phyloP scores from a whole-genome alignment of 92 coral and sea anemone genomes.

The Anthopleura xanthogrammica region DNA sequence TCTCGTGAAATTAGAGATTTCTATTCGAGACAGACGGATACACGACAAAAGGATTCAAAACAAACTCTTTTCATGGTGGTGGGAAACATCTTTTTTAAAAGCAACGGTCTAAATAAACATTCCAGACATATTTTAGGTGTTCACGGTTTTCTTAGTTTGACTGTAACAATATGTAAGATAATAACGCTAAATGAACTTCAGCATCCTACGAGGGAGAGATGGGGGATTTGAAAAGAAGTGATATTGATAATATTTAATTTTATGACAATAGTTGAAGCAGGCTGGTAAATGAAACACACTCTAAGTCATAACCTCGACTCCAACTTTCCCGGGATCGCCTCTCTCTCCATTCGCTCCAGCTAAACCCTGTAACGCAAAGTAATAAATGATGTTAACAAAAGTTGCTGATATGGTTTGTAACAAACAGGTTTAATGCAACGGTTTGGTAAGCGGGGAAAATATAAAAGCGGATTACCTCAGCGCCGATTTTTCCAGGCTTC shows the following conservation, averaged over 20 bases:
- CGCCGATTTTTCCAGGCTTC: conserved; percentile 29
- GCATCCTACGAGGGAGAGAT: not conserved
- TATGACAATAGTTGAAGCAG: not conserved
- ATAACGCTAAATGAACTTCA: not conserved
- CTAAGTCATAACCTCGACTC: conserved; percentile 37
- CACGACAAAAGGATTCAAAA: no score
- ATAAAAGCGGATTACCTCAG: conserved; percentile 18
- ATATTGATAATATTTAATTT: not conserved
- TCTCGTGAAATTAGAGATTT: no score
- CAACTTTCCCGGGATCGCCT: conserved; percentile 54
- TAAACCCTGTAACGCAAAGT: conserved; percentile 23
- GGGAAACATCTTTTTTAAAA: no score
- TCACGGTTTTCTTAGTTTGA: no score
- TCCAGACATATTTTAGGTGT: no score
- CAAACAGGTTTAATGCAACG: no score
- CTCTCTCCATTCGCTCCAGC: conserved; percentile 43
- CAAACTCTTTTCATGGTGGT: no score
- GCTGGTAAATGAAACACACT: not conserved
- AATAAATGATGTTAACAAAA: not conserved
- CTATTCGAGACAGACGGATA: no score
- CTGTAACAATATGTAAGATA: no score
- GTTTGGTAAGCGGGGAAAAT: not conserved
- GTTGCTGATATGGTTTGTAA: no score
- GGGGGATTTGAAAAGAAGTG: not conserved
- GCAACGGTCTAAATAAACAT: no score